phyloP scores from a whole-genome alignment of 92 coral and sea anemone genomes.

The Scolanthus callimorphus region DNA sequence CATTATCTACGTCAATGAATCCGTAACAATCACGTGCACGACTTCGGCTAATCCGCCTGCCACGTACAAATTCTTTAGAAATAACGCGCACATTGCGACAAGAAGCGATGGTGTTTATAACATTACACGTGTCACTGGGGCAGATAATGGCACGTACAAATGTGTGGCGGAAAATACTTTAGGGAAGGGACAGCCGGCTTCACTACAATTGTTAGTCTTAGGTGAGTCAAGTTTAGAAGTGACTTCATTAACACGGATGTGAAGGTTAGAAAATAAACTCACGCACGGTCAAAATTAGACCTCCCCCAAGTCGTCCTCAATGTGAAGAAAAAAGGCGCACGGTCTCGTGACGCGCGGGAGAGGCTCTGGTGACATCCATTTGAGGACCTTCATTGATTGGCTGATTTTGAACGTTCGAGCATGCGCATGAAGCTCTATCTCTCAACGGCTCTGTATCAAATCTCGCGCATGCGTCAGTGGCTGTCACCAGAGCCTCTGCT shows the following conservation, averaged over 20 bases:
- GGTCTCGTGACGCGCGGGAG: too few relatives aligned
- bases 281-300: too few relatives aligned
- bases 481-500: too few relatives aligned
- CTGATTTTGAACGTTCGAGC: too few relatives aligned
- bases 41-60: slow-evolving; percentile 60
- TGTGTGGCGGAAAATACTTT: slow-evolving; percentile 76
- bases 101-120: slow-evolving; percentile 38
- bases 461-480: too few relatives aligned
- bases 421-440: too few relatives aligned
- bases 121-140: slow-evolving; percentile 39
- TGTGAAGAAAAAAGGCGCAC: too few relatives aligned
- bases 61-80: slow-evolving; percentile 42
- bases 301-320: too few relatives aligned
- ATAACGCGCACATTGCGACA: slow-evolving; percentile 29
- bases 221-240: slow-evolving; percentile 32
- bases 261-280: too few relatives aligned
- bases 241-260: not conserved
- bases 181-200: slow-evolving; percentile 51
- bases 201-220: slow-evolving; percentile 22
- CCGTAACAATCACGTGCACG: slow-evolving; percentile 41
- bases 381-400: too few relatives aligned
- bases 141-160: slow-evolving; percentile 64
- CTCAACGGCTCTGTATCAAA: too few relatives aligned
- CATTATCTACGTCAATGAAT: slow-evolving; percentile 28
- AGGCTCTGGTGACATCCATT: too few relatives aligned